Percentiles rank a stretch among this genome's conserved stretches.
phyloP scores from a whole-genome alignment of 2,797 vertebrate genomes.

The Lepilemur septentrionalis region DNA sequence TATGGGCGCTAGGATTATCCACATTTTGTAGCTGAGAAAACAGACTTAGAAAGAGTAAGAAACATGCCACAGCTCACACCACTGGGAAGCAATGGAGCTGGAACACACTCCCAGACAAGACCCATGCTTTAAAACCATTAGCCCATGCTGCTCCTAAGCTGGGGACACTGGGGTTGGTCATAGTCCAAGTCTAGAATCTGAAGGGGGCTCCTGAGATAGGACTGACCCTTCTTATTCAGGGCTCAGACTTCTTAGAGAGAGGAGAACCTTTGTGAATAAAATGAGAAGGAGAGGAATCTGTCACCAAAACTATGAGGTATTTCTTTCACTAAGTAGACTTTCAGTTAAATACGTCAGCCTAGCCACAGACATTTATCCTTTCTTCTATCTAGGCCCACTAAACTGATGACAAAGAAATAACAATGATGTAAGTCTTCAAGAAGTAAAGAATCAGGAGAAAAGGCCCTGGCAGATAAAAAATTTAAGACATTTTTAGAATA shows the following conservation, averaged over 20 bases:
- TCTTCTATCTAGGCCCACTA: neutral
- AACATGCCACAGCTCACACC: neutral
- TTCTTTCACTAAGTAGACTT: slow-evolving; percentile 12
- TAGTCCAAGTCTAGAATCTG: neutral
- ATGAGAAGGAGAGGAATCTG: neutral
- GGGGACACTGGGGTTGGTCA: neutral
- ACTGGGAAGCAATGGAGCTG: neutral
- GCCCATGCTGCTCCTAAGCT: no score
- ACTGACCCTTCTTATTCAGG: neutral
- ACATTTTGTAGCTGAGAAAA: neutral
- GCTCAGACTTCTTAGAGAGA: neutral
- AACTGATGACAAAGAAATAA: slow-evolving; percentile 22
- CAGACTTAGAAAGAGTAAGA: neutral
- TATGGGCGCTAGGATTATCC: neutral
- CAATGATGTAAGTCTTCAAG: neutral
- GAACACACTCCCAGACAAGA: neutral
- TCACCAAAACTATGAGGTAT: neutral
- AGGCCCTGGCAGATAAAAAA: neutral
- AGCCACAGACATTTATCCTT: neutral
- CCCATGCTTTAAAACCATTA: neutral
- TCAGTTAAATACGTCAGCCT: neutral
- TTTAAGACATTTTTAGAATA: neutral
- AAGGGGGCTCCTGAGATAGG: neutral
- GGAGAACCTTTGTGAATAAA: neutral
- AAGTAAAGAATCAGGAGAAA: neutral